Base-by-base conservation (phyloP, 2,888 invertebrate genomes). In the Acrobasis consociella region DNA sequence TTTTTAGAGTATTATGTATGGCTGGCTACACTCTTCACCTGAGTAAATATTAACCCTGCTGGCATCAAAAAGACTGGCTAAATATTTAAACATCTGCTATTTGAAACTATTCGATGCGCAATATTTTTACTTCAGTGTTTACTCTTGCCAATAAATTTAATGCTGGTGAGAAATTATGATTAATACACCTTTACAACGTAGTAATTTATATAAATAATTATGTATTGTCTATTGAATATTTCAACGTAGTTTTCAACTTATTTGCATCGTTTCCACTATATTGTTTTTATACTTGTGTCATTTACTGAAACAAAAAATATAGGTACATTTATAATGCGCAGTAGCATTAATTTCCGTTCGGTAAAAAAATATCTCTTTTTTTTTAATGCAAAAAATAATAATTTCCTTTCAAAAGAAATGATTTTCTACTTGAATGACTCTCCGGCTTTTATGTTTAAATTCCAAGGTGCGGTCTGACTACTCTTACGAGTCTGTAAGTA, bases 1-100 rank as follows among this genome's bases (percentile, higher is more conserved):
- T 83, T 82, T 80, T 83, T 85, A 84, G 75, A 75, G 61, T 68
- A 75, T 77, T 80, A 59, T 50, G 10, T 22, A 46, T 11, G 17
- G 50, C 38, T 16, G 59, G 9, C 38, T 16, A 16, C 56, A 17
- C 77, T 82, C 76, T 70, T 65, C 61, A 67, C 67, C 37, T 65
- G 52, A 46, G 52, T 51, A 50, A 68, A 80, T 82, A 72, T 56
- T 42, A 38, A 16, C n/a, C 22, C 42, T 13, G 11, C 56, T 76
- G 83, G 78, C 68, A 72, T 71, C 81, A 83, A 85, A 76, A 81
- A 69, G 64, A 67, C 68, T 64, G 64, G 68, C 63, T 8, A 50
- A 9, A 13, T 59, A 37, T 59, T 50, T 50, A 50, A 59, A 59
- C 59, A 59, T 10, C 49, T 59, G 59, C 59, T 38, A 16, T 59